Evolutionary conservation across 2,888 invertebrate genomes (phyloP).

Genomic region (Ganaspis brasiliensis): DNA sequence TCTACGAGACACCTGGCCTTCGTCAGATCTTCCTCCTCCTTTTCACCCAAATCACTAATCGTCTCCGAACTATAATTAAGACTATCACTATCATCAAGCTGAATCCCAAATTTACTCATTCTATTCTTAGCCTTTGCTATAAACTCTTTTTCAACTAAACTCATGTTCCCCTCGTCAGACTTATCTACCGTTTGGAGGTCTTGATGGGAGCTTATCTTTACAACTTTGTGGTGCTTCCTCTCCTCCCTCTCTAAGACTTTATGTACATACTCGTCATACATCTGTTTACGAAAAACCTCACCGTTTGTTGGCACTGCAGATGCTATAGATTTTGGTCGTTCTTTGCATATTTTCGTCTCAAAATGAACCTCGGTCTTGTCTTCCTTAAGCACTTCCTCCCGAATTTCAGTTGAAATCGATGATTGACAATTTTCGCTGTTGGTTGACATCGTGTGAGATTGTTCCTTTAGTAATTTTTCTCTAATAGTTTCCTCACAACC

Average conservation of each 20-base stretch:
- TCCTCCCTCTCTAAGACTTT: slow-evolving; percentile 90
- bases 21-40: slow-evolving; percentile 79
- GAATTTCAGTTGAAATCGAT: not conserved
- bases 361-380: not conserved
- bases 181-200: slow-evolving; percentile 64
- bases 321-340: slow-evolving; percentile 74
- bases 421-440: not conserved
- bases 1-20: slow-evolving; percentile 85
- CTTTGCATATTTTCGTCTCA: not conserved
- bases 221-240: slow-evolving; percentile 89
- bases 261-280: slow-evolving; percentile 92
- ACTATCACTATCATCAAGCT: slow-evolving; percentile 82
- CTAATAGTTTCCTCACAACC: slow-evolving; percentile 62
- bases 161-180: slow-evolving; percentile 65
- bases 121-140: slow-evolving; percentile 88
- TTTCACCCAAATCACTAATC: slow-evolving; percentile 60
- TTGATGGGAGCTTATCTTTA: slow-evolving; percentile 86
- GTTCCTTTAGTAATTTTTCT: slow-evolving; percentile 59
- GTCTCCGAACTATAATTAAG: slow-evolving; percentile 52
- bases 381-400: not conserved
- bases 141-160: slow-evolving; percentile 88
- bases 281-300: slow-evolving; percentile 88
- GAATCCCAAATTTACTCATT: slow-evolving; percentile 86
- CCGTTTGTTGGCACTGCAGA: slow-evolving; percentile 82
- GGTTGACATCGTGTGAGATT: slow-evolving; percentile 20